Base-by-base conservation (phyloP, 2,888 invertebrate genomes). In the Scaptomyza polygonia region DNA sequence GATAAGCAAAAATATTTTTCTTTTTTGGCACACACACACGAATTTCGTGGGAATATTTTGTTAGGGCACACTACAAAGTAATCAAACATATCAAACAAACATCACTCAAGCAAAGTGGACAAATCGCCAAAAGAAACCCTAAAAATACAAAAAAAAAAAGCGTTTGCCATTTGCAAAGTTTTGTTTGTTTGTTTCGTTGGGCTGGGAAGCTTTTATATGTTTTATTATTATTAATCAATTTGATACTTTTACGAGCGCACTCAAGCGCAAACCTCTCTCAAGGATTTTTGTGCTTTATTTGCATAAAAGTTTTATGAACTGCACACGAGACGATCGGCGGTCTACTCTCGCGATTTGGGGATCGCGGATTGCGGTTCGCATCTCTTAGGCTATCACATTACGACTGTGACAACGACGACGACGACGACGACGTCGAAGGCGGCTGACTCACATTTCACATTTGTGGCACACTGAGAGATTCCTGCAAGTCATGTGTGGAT, bases 171-270 rank as follows among this genome's bases (percentile, higher is more conserved):
- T 69, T 59, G 45, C 57, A 44, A 45, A 51, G 79, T 82, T 80
- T 79, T 76, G 57, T 67, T 70, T 71, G 25, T 3, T 3, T 5
- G 3, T 25, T 25, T 25, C 5, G 3, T 25, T 25, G 25, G 3
- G 25, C 68, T 64, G 52, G 52, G 48, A 32, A 44, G 66, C 72
- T 81, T 83, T 80, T 81, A 83, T 79, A 85, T n/a, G n/a, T n/a
- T 12, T 34, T 34, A 34, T 79, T 85, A 81, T 86, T 82, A 86
- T 86, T 86, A 86, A 86, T 86, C 85, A 86, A 86, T 86, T 86
- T 86, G 85, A 86, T 86, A 86, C 85, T 86, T 86, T 86, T 80
- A 80, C 84, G 84, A 77, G 81, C 77, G 77, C 84, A 86, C 84
- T 84, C 81, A 83, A 75, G 79, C 86, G 86, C 84, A 72, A 82